Conservation (phyloP, 1,140 invertebrate genomes). For the Achroia grisella region DNA sequence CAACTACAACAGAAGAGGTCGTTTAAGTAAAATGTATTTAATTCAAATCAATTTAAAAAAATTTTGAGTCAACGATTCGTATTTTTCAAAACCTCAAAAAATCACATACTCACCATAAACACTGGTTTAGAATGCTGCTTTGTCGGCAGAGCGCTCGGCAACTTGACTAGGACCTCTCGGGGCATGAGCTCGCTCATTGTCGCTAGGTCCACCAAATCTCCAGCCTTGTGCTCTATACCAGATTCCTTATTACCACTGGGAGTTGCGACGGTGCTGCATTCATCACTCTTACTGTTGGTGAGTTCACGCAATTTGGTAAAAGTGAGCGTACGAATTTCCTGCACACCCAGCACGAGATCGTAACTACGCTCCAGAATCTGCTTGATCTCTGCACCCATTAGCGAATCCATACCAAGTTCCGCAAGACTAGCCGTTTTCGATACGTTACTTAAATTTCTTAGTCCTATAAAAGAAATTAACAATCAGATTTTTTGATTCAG, state of each 20-base stretch:
- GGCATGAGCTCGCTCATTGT: conserved; percentile 77
- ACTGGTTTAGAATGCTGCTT: conserved; percentile 45
- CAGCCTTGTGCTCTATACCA: conserved; percentile 17
- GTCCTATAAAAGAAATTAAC: conserved; percentile 38
- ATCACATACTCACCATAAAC: conserved; percentile 78
- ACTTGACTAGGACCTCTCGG: conserved; percentile 75
- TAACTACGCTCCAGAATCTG: conserved; percentile 95
- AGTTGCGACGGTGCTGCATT: conserved; percentile 24
- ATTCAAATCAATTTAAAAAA: too few relatives aligned
- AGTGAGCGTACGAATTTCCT: conserved; percentile 90
- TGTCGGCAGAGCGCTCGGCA: conserved; percentile 64
- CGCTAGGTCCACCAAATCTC: conserved; percentile 58
- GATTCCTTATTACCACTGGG: conserved; percentile 10
- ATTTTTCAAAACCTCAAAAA: too few relatives aligned
- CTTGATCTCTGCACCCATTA: conserved; percentile 99
- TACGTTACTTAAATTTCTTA: conserved; percentile 88
- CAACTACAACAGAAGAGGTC: too few relatives aligned
- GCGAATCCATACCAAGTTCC: conserved; percentile 96
- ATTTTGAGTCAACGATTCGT: too few relatives aligned
- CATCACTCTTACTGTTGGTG: conserved; percentile 57
- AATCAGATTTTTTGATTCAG: too few relatives aligned
- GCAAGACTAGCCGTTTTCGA: conserved; percentile 84
- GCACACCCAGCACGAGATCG: conserved; percentile 88
- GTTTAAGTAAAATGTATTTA: too few relatives aligned
- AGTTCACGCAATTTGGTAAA: conserved; percentile 83